phyloP scores from a whole-genome alignment of 2,888 invertebrate genomes.

The Acronicta psi region DNA sequence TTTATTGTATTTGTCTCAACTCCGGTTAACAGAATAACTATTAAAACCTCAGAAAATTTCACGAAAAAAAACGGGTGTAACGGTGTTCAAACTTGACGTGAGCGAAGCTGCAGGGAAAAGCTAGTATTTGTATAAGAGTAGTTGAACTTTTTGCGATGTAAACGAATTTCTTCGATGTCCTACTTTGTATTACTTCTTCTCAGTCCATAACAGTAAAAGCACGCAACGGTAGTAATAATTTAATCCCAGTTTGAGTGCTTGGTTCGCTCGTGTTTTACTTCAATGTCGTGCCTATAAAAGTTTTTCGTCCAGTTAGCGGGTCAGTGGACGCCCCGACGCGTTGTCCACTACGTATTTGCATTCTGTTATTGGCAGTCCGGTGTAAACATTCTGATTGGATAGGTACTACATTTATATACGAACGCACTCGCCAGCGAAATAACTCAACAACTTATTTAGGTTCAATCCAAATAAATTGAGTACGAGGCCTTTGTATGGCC shows the following conservation, averaged over 20 bases:
- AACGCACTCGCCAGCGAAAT: slow-evolving; percentile 42
- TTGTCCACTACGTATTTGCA: slow-evolving; percentile 81
- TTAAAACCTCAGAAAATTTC: too few relatives aligned
- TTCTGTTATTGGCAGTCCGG: slow-evolving; percentile 83
- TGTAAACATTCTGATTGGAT: slow-evolving; percentile 85
- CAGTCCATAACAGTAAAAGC: slow-evolving; percentile 32
- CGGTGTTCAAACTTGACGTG: too few relatives aligned
- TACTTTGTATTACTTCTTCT: slow-evolving; percentile 33
- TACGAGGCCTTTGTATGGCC: neutral
- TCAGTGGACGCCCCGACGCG: slow-evolving; percentile 60
- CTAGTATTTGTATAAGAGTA: too few relatives aligned
- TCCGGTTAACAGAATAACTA: too few relatives aligned
- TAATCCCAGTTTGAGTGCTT: slow-evolving; percentile 39
- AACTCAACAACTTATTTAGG: slow-evolving; percentile 22
- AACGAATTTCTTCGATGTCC: slow-evolving; percentile 4
- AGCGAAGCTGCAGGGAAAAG: too few relatives aligned
- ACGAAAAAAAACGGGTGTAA: too few relatives aligned
- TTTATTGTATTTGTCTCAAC: too few relatives aligned
- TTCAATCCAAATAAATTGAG: slow-evolving; percentile 8
- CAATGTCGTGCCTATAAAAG: slow-evolving; percentile 52
- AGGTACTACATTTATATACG: slow-evolving; percentile 69
- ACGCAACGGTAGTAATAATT: slow-evolving; percentile 30
- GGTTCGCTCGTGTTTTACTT: slow-evolving; percentile 43
- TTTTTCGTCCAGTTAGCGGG: slow-evolving; percentile 50
- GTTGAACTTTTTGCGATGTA: too few relatives aligned